Evolutionary conservation across 2,113 vertebrate species (phyloP), one percentile per base, ranked within the genome.

Genomic region (Lamprologus ornatipinnis): DNA sequence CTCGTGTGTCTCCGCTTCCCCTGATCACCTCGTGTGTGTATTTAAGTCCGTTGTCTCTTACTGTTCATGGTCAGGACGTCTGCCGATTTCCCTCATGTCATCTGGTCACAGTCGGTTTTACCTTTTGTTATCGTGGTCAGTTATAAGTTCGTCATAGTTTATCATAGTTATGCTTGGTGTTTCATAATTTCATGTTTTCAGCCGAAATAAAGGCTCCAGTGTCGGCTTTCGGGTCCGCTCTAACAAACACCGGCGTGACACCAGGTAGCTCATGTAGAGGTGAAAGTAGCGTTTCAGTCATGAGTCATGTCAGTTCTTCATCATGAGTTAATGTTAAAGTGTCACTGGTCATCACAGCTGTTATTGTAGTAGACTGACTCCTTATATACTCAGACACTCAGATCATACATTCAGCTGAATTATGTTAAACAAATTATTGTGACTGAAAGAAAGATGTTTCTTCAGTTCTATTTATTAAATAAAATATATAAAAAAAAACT

Each of bases 71-170:
- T 54, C 10, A 23, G 53, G n/a, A 54, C 2, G 2, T 54, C 53
- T 54, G 53, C 10, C 4, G 0, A 23, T 1, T 23, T 2, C 4
- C 53, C 53, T 54, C 53, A 12, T 54, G 53, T 54, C n/a, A 21
- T 21, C 51, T 54, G n/a, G n/a, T 54, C 53, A 54, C 53, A 54
- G n/a, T 55, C 4, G 2, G n/a, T 13, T 7, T 23, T 23, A 23
- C 53, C 53, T 55, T 55, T 54, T 12, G 53, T 54, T 54, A 54
- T 54, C 53, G 1, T 55, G n/a, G 53, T 54, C 53, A 54, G n/a
- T 54, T 4, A 23, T 23, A 23, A 0, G 53, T 23, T 54, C 0
- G 1, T 54, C 1, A 1, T 23, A 54, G 53, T 54, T 54, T 12
- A 54, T 54, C n/a, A 23, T 4, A 53, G 9, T 53, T 53, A 11